Conservation (phyloP, 2,888 invertebrate genomes). For the Phortica okadai region DNA sequence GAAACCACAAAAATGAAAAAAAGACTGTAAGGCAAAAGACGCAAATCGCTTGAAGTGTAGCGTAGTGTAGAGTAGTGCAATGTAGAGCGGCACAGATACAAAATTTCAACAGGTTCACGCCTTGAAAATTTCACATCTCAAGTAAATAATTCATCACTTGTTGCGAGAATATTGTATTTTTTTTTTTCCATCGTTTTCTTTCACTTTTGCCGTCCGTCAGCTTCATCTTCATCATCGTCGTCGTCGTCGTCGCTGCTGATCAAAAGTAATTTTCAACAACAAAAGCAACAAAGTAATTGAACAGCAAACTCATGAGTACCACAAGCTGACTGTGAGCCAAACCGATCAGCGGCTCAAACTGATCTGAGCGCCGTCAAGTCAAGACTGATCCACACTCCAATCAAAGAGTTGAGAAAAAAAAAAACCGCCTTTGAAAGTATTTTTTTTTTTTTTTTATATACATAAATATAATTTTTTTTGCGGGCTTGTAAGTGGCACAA, state of each 20-base stretch:
- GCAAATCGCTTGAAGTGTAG: no score
- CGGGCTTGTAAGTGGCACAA: slow-evolving; percentile 10
- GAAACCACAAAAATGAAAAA: background rate
- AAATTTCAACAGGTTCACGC: slow-evolving; percentile 31
- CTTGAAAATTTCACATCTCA: slow-evolving; percentile 1
- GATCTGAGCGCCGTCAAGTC: background rate
- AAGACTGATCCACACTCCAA: background rate
- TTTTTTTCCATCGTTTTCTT: background rate
- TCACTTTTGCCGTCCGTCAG: slow-evolving; percentile 13
- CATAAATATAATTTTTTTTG: background rate
- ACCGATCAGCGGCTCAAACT: background rate
- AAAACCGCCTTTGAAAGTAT: slow-evolving; percentile 18
- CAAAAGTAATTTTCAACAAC: slow-evolving; percentile 1
- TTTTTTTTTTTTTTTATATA: background rate
- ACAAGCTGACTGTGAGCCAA: slow-evolving; percentile 11
- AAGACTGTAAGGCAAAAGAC: background rate
- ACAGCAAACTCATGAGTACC: background rate
- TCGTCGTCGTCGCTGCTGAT: background rate
- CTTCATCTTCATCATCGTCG: background rate
- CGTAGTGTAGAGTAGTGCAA: background rate
- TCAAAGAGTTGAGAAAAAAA: background rate
- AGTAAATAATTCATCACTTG: background rate
- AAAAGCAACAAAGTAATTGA: slow-evolving; percentile 10
- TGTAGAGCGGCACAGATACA: background rate
- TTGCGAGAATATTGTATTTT: background rate